These are phyloP conservation scores for Chrysemys picta DNA, from an alignment of 2,113 vertebrate species.

Conservation along the genomic window DNA sequence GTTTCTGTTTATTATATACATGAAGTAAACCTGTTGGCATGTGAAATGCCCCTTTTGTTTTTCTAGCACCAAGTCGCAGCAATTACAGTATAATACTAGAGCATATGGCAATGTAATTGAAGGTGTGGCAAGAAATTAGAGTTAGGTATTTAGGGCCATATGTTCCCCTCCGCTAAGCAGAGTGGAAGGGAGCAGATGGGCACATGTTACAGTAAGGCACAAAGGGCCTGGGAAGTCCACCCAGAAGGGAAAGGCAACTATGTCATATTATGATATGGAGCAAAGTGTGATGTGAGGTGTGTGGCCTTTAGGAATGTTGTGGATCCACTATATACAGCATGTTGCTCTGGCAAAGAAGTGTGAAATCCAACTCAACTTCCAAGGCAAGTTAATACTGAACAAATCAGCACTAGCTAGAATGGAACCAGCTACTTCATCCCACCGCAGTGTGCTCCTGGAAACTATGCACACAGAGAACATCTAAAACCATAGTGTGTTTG, in stretches of 20 bases:
- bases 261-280: neutral
- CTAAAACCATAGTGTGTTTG: neutral
- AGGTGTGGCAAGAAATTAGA: conserved; percentile 72
- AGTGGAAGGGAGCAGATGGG: conserved; percentile 49
- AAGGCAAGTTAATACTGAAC: neutral
- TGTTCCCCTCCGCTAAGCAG: conserved; percentile 32
- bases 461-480: neutral
- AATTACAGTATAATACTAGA: conserved; percentile 61
- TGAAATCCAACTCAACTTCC: neutral
- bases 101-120: conserved; percentile 67
- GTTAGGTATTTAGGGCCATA: conserved; percentile 54
- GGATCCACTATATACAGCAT: neutral
- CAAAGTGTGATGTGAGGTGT: neutral
- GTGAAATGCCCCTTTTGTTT: conserved; percentile 63
- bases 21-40: conserved; percentile 52
- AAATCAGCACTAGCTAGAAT: neutral
- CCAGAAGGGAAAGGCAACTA: neutral
- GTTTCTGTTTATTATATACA: conserved; percentile 41
- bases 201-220: neutral
- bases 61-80: conserved; percentile 58
- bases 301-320: neutral
- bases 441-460: neutral
- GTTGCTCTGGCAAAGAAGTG: neutral
- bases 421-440: neutral
- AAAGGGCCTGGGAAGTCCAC: conserved; percentile 15